A percentile compares a stretch with the other conserved stretches of the same genome.
These are phyloP conservation scores for Asarcornis scutulata DNA, from an alignment of 2,113 vertebrate species.

Conservation along the genomic window DNA sequence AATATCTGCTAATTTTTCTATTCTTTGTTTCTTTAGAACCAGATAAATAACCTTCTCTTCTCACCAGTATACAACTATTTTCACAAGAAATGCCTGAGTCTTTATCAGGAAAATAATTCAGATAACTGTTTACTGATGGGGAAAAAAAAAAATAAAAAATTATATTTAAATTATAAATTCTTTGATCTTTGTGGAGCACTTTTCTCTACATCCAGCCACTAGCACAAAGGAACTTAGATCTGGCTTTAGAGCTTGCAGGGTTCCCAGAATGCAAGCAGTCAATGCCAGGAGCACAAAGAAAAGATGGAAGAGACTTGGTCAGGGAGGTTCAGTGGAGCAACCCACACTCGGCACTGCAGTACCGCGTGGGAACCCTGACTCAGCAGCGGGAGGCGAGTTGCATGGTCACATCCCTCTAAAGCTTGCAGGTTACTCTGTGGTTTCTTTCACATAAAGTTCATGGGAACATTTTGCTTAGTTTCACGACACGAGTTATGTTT, in stretches of 20 bases:
- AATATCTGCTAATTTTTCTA: background rate
- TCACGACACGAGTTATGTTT: constrained; percentile 26
- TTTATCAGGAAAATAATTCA: background rate
- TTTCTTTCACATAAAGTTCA: constrained; percentile 5
- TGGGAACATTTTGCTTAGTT: constrained; percentile 54
- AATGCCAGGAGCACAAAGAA: background rate
- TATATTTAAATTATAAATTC: background rate
- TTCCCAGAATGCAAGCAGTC: background rate
- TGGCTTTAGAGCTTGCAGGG: background rate
- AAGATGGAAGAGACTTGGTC: background rate
- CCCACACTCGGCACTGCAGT: background rate
- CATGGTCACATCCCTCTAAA: background rate
- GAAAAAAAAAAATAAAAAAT: background rate
- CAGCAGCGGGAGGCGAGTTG: background rate
- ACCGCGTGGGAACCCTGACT: background rate
- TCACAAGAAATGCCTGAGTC: background rate
- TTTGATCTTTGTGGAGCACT: background rate
- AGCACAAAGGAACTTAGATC: background rate
- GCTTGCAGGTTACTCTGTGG: constrained; percentile 29
- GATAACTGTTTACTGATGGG: background rate
- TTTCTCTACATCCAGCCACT: background rate
- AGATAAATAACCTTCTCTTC: background rate
- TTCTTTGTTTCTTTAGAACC: background rate
- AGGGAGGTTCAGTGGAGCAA: background rate
- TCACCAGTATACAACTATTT: background rate